Evolutionary conservation across 1,140 invertebrate species (phyloP), one percentile per base, ranked within the genome.

Genomic region (Lepidurus couesii): DNA sequence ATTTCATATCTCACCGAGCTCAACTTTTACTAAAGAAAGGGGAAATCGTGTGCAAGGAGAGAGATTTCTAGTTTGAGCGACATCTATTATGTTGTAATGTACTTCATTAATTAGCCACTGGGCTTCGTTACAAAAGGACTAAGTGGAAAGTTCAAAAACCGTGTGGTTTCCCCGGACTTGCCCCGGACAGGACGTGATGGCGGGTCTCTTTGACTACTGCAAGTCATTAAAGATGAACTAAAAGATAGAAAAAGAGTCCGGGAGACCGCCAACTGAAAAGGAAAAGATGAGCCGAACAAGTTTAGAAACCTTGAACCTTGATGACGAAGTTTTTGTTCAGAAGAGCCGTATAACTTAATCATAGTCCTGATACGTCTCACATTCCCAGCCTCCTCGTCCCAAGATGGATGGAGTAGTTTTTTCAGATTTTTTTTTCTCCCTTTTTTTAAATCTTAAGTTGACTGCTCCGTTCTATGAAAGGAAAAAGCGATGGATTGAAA

Each of bases 311-410:
- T 65, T 65, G 53, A 65, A 65, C 53, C 21, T 21, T 21, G 21
- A 65, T 21, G 53, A 13, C 53, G 53, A 21, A 47, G 16, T 21
- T 65, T 65, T 65, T 65, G 16, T 65, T 65, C 13, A 65, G 21
- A 65, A 65, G 53, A 65, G 53, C 53, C 53, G 16, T 65, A 1
- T 65, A 65, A 65, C 53, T 65, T 65, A 65, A 65, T 65, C 53
- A 65, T 16, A 65, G 53, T n/a, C 53, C 1, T 65, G 4, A n/a
- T 65, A 9, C 53, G 13, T 65, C 8, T 9, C 53, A n/a, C 53
- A 16, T 65, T 21, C 7, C 53, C 16, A n/a, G 21, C 6, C 53
- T 21, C 53, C 21, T n/a, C 21, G 53, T 21, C 21, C 21, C 21
- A n/a, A 13, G 13, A 9, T 16, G 21, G 6, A 21, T 65, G 7